phyloP scores from a whole-genome alignment of 2,113 vertebrate species.

The Seriola aureovittata region DNA sequence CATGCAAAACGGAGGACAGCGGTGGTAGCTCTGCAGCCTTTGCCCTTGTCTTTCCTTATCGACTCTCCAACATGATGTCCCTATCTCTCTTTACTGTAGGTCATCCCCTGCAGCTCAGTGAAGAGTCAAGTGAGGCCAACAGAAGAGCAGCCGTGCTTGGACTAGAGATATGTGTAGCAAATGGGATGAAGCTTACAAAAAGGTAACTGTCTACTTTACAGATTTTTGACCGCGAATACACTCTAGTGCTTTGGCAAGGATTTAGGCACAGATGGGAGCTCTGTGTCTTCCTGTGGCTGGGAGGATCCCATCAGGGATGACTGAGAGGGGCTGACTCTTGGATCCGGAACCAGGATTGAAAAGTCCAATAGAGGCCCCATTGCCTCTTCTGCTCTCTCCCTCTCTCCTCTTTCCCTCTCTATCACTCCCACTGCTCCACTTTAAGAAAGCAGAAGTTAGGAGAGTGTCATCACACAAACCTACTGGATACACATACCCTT shows the following conservation, averaged over 20 bases:
- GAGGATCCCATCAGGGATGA: conserved; percentile 61
- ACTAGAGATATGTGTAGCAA: conserved; percentile 29
- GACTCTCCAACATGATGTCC: not conserved
- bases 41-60: conserved; percentile 22
- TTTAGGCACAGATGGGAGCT: conserved; percentile 73
- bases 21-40: conserved; percentile 10
- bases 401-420: conserved; percentile 6
- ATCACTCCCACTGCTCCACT: not conserved
- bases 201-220: conserved; percentile 59
- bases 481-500: not conserved
- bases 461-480: not conserved
- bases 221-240: conserved; percentile 49
- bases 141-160: conserved; percentile 16
- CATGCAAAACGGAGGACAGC: conserved; percentile 30
- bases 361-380: conserved; percentile 29
- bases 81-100: not conserved
- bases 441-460: not conserved
- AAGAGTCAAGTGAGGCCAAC: conserved; percentile 6
- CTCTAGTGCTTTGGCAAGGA: conserved; percentile 62
- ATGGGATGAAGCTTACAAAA: conserved; percentile 43
- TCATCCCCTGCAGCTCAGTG: conserved; percentile 3
- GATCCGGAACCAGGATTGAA: conserved; percentile 55
- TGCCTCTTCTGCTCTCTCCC: conserved; percentile 24
- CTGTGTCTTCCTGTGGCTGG: conserved; percentile 64
- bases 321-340: conserved; percentile 52